Conservation (phyloP, 2,888 invertebrate species). For the Tortrix viridana region DNA sequence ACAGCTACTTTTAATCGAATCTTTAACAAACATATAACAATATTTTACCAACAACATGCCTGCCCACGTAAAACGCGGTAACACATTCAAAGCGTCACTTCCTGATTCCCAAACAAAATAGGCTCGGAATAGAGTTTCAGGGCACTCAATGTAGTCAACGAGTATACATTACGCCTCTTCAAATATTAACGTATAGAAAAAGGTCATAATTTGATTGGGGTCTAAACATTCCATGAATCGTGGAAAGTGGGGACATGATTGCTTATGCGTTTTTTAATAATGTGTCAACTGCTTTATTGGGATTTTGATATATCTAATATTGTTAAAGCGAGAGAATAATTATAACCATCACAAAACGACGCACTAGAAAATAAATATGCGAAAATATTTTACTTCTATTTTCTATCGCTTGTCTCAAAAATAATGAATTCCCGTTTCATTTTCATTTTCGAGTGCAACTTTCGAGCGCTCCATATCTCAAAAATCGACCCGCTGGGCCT, state of each 20-base stretch:
- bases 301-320: not conserved
- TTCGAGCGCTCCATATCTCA: too few relatives aligned
- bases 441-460: too few relatives aligned
- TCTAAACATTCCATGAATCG: conserved; percentile 19
- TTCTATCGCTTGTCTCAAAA: too few relatives aligned
- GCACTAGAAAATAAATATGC: too few relatives aligned
- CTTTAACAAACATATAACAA: conserved; percentile 57
- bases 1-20: conserved; percentile 47
- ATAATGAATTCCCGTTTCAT: too few relatives aligned
- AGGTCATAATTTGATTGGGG: conserved; percentile 42
- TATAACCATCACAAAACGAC: too few relatives aligned
- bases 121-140: too few relatives aligned
- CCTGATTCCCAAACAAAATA: too few relatives aligned
- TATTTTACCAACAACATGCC: conserved; percentile 55
- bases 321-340: too few relatives aligned
- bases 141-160: conserved; percentile 35
- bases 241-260: conserved; percentile 3
- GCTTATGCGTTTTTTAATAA: not conserved
- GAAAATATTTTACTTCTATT: too few relatives aligned
- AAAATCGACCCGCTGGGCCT: too few relatives aligned
- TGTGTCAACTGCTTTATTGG: not conserved
- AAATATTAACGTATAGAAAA: conserved; percentile 43
- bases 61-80: conserved; percentile 50
- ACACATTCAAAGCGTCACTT: too few relatives aligned
- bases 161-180: conserved; percentile 52